Evolutionary conservation across 1,140 invertebrate species (phyloP).

Genomic region (Leptinotarsa undecemlineata): DNA sequence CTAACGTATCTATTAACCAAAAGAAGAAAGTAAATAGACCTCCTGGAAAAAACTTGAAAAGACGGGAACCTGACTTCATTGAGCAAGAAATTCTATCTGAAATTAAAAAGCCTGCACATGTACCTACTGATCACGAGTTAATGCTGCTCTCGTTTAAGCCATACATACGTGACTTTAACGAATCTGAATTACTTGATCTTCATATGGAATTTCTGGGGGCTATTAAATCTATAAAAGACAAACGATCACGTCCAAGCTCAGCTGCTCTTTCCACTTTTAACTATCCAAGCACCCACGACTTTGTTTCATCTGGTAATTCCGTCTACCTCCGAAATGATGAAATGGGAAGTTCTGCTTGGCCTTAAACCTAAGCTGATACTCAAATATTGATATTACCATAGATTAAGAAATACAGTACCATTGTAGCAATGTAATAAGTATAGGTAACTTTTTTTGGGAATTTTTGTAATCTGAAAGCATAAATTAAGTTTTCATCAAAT

Average conservation of each 20-base stretch:
- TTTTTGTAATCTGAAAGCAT: constrained; percentile 10
- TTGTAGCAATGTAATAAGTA: no score
- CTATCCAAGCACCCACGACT: no score
- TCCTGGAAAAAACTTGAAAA: constrained; percentile 22
- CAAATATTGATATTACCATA: constrained; percentile 12
- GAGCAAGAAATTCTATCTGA: constrained; percentile 33
- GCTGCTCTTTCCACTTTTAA: no score
- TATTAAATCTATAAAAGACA: constrained; percentile 15
- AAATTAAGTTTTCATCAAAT: constrained; percentile 11
- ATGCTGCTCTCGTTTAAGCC: constrained; percentile 27
- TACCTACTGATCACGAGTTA: constrained; percentile 24
- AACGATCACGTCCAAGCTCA: not conserved
- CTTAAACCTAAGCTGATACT: constrained; percentile 4
- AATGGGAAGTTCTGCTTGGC: not conserved
- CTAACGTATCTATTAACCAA: no score
- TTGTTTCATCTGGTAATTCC: no score
- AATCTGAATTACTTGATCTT: constrained; percentile 30
- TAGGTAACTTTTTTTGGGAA: no score
- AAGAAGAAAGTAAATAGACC: no score
- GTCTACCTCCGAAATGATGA: not conserved
- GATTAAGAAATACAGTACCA: not conserved
- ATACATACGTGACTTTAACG: constrained; percentile 29
- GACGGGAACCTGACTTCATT: constrained; percentile 20
- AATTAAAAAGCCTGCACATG: constrained; percentile 29
- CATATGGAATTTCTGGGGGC: constrained; percentile 28